Evolutionary conservation across 2,113 vertebrate species (phyloP).

Genomic region (Acrocephalus kingi): DNA sequence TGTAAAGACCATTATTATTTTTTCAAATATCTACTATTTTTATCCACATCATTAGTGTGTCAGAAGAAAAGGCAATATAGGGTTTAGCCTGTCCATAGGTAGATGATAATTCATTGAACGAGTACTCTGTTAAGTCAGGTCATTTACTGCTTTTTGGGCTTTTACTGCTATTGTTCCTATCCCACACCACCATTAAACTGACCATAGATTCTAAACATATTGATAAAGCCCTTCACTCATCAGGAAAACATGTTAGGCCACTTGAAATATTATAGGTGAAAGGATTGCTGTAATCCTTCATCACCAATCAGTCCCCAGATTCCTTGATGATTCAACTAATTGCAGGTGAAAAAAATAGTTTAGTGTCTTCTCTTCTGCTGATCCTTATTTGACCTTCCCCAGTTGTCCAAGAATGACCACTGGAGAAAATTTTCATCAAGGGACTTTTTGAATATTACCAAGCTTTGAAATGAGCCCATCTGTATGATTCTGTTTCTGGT

Average conservation of each 20-base stretch:
- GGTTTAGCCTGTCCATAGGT: not conserved
- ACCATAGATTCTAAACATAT: not conserved
- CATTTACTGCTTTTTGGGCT: not conserved
- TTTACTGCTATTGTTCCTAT: not conserved
- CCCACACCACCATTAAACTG: not conserved
- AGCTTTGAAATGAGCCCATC: not conserved
- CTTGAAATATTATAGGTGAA: not conserved
- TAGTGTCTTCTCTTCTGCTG: not conserved
- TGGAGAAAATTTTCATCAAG: not conserved
- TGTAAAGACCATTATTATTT: not conserved
- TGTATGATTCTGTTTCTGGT: not conserved
- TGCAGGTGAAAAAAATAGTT: not conserved
- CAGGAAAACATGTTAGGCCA: not conserved
- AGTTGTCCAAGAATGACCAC: not conserved
- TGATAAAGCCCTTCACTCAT: not conserved
- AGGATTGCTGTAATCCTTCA: not conserved
- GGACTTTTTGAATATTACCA: not conserved
- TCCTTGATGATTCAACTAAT: not conserved
- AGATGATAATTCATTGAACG: not conserved
- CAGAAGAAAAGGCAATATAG: not conserved
- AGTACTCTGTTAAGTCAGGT: not conserved
- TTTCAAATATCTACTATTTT: not conserved
- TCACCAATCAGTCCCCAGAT: not conserved
- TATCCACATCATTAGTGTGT: not conserved
- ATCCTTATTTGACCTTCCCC: not conserved